Conservation (phyloP, 2,113 vertebrate genomes). For the Delphinapterus leucas region DNA sequence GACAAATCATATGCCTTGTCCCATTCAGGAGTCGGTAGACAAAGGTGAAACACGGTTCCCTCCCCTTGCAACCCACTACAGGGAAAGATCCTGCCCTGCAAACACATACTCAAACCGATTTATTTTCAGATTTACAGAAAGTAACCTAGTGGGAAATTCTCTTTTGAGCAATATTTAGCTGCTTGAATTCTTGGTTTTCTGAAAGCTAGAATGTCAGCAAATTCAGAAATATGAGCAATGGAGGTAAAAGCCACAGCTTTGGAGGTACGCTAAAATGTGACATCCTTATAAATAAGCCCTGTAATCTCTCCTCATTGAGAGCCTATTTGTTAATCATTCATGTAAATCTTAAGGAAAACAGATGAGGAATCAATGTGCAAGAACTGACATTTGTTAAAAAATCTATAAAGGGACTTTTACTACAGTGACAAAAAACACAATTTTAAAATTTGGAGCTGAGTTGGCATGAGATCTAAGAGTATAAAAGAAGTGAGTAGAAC, state of each 20-base stretch:
- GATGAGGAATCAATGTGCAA: conserved; percentile 67
- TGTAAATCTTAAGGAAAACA: conserved; percentile 66
- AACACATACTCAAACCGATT: not conserved
- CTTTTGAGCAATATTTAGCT: conserved; percentile 41
- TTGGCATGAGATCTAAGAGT: not conserved
- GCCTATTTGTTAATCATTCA: conserved; percentile 75
- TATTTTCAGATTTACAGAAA: not conserved
- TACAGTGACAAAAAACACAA: conserved; percentile 54
- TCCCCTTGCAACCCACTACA: not conserved
- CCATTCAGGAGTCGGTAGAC: not conserved
- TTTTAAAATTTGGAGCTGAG: not conserved
- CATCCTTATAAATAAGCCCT: conserved; percentile 65
- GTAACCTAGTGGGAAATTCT: conserved; percentile 2
- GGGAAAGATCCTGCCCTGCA: not conserved
- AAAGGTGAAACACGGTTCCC: not conserved
- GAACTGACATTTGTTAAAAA: conserved; percentile 65
- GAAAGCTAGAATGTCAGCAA: conserved; percentile 52
- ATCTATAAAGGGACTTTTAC: conserved; percentile 63
- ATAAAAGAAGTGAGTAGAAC: not conserved
- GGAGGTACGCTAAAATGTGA: conserved; percentile 65
- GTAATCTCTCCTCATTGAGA: conserved; percentile 53
- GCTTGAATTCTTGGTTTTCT: conserved; percentile 64
- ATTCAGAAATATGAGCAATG: conserved; percentile 21
- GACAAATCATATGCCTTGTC: not conserved
- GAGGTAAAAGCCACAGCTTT: not conserved